These are phyloP conservation scores for Enteromius argenteus DNA, from an alignment of 2,797 vertebrate species.

Conservation along the genomic window DNA sequence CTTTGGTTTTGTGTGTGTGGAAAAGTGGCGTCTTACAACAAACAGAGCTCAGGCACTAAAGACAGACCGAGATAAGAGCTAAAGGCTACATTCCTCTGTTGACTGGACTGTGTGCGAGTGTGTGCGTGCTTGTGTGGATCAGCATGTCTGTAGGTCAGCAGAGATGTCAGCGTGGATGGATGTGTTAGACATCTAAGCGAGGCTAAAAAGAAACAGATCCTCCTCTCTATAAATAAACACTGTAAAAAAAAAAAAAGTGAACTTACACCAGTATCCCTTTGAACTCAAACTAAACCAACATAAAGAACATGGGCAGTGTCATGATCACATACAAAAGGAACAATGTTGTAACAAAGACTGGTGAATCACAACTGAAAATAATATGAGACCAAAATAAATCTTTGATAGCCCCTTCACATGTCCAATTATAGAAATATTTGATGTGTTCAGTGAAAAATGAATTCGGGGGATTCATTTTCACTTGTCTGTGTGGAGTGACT, in stretches of 20 bases:
- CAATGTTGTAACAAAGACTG: slow-evolving; percentile 49
- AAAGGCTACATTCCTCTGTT: slow-evolving; percentile 59
- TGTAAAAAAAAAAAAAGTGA: slow-evolving; percentile 59
- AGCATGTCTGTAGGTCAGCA: slow-evolving; percentile 46
- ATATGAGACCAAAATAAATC: slow-evolving; percentile 16
- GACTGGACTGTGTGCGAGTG: slow-evolving; percentile 50
- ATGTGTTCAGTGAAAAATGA: neutral
- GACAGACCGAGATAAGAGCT: slow-evolving; percentile 50
- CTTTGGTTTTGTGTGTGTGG: slow-evolving; percentile 66
- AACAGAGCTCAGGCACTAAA: slow-evolving; percentile 55
- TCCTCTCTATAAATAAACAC: slow-evolving; percentile 53
- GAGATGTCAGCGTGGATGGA: slow-evolving; percentile 54
- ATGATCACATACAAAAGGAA: slow-evolving; percentile 59
- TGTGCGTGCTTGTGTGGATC: slow-evolving; percentile 66
- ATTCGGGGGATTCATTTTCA: neutral
- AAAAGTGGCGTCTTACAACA: slow-evolving; percentile 57
- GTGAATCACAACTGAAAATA: slow-evolving; percentile 43
- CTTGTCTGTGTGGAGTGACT: neutral
- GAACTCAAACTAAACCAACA: slow-evolving; percentile 76
- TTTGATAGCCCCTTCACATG: neutral
- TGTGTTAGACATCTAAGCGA: slow-evolving; percentile 56
- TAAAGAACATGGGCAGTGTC: slow-evolving; percentile 54
- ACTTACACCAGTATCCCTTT: slow-evolving; percentile 80
- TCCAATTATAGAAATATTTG: slow-evolving; percentile 15
- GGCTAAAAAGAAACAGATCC: slow-evolving; percentile 61